Conservation (phyloP, 2,797 vertebrate species). For the Hypotaenidia philippensis region DNA sequence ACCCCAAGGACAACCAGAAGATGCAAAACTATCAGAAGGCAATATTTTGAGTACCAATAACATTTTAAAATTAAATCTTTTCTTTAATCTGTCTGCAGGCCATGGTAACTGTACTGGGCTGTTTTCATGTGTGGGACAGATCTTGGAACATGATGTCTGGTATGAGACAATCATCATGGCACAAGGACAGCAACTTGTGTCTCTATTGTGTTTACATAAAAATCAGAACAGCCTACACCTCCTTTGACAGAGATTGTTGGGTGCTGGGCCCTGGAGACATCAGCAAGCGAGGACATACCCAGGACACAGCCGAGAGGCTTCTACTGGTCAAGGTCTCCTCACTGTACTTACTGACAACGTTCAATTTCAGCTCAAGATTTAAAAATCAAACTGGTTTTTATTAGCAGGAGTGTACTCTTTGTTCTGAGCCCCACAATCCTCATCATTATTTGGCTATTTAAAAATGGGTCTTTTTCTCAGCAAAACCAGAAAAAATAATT, state of each 20-base stretch:
- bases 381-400: not conserved
- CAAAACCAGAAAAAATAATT: not conserved
- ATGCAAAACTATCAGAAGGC: not conserved
- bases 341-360: not conserved
- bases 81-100: not conserved
- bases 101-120: not conserved
- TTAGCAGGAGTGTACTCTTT: not conserved
- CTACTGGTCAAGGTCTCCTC: not conserved
- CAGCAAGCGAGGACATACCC: not conserved
- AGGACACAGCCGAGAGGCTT: not conserved
- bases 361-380: not conserved
- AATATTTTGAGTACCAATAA: not conserved
- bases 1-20: not conserved
- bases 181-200: not conserved
- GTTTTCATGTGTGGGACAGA: not conserved
- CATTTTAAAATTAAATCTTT: not conserved
- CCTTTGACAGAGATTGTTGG: not conserved
- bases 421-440: not conserved
- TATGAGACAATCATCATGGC: not conserved
- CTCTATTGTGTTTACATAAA: not conserved
- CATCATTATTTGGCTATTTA: not conserved
- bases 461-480: not conserved
- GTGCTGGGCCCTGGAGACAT: not conserved
- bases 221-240: not conserved
- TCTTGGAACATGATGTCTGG: not conserved